Conservation (phyloP, 2,888 invertebrate species). For the Dolichopus griseipennis region DNA sequence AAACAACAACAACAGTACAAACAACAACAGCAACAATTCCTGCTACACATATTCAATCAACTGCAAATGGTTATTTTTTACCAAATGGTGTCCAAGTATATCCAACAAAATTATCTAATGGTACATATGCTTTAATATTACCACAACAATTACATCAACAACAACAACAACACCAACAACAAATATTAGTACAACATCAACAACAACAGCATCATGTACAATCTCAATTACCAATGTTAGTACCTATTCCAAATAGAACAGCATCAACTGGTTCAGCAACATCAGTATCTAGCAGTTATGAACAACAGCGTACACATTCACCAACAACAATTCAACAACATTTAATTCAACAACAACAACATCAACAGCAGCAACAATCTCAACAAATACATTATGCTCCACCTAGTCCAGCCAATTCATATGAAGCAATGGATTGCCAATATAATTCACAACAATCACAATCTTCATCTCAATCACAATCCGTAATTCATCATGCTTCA, state of each 20-base stretch:
- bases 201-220: conserved; percentile 43
- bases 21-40: conserved; percentile 22
- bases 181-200: conserved; percentile 47
- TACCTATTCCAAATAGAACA: conserved; percentile 66
- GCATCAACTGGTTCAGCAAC: conserved; percentile 63
- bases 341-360: conserved; percentile 18
- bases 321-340: conserved; percentile 35
- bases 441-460: conserved; percentile 38
- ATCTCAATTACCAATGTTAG: conserved; percentile 56
- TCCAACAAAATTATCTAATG: conserved; percentile 72
- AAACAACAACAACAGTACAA: conserved; percentile 23
- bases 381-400: conserved; percentile 46
- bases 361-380: conserved; percentile 24
- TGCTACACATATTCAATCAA: conserved; percentile 37
- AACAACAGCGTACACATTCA: conserved; percentile 42
- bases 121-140: conserved; percentile 71
- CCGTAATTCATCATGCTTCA: conserved; percentile 46
- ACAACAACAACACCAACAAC: conserved; percentile 60
- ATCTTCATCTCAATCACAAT: conserved; percentile 36
- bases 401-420: conserved; percentile 47
- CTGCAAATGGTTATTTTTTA: conserved; percentile 50
- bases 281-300: conserved; percentile 45
- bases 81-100: conserved; percentile 69
- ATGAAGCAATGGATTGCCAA: conserved; percentile 44
- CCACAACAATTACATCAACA: conserved; percentile 56